Evolutionary conservation across 1,140 invertebrate species (phyloP).

Genomic region (Globodera ellingtonae): DNA sequence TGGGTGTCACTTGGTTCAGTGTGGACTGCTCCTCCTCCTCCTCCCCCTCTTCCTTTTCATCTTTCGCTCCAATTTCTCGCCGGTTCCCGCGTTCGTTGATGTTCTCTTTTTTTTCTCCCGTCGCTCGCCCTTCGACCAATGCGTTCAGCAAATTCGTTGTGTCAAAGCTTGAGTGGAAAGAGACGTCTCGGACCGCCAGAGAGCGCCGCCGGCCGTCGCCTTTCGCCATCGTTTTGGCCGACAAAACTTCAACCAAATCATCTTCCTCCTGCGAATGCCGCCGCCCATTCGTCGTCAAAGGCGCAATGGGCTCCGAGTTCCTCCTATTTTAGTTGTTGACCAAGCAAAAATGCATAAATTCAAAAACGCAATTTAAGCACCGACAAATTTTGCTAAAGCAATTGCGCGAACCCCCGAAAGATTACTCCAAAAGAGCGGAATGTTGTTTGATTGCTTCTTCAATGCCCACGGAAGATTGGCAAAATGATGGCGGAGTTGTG

Average conservation of each 20-base stretch:
- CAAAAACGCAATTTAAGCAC: background rate
- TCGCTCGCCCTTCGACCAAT: background rate
- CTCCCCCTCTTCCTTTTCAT: background rate
- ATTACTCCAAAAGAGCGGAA: no score
- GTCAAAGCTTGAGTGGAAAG: slow-evolving; percentile 8
- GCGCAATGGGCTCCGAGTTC: no score
- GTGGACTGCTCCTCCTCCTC: slow-evolving; percentile 31
- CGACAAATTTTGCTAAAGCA: no score
- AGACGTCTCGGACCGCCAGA: background rate
- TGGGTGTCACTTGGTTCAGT: slow-evolving; percentile 24
- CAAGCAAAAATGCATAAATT: background rate
- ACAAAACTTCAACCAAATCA: slow-evolving; percentile 2
- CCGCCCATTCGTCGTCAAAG: background rate
- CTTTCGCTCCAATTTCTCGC: background rate
- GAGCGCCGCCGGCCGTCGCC: background rate
- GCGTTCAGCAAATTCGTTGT: slow-evolving; percentile 10
- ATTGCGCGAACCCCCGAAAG: no score
- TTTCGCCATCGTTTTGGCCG: background rate
- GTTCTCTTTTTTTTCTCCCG: background rate
- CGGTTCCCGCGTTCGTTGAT: background rate
- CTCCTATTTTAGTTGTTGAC: no score
- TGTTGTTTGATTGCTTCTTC: no score
- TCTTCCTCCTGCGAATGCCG: background rate
- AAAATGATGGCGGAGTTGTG: no score
- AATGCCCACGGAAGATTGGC: no score